Evolutionary conservation across 2,888 invertebrate genomes (phyloP), one percentile per base, ranked within the genome.

Genomic region (Trichogramma evanescens): DNA sequence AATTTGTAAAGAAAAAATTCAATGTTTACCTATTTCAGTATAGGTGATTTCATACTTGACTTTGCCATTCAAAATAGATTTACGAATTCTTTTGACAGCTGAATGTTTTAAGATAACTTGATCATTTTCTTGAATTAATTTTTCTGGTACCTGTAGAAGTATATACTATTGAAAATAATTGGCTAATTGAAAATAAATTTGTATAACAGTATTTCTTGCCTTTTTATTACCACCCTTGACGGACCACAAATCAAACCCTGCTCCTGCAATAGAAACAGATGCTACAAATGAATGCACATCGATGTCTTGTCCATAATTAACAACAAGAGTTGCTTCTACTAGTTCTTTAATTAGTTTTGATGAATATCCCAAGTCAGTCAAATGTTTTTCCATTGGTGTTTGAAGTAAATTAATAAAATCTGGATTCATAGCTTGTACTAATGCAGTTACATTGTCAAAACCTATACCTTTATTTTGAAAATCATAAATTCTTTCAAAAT

Each of bases 271-370:
- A 2, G 84, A 81, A 1, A 78, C 74, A 55, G 65, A 69, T 7
- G 77, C 77, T 63, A 73, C 71, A 61, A 78, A 74, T 81, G 84
- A 84, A 59, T 83, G 84, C 9, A 83, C 76, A 61, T 79, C 70
- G 1, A 79, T 76, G 38, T 79, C 78, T 72, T 87, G 86, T 5
- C 85, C 86, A 70, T 86, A 87, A 75, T 86, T 86, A 0, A 81
- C 81, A 59, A 81, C 76, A 55, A 82, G 71, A 7, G 82, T 80
- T 1, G 82, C 81, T 64, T 78, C 72, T 3, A 82, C 82, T 48
- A 87, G 63, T 73, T 87, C 85, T 54, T 82, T 70, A 43, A 85
- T 81, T 39, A 86, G 74, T 13, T 57, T 64, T 6, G 80, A 72
- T 5, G 79, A 77, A 64, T 81, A 80, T 1, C 81, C 81, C 39